Base-by-base conservation (phyloP, 2,113 vertebrate genomes). In the Labeo rohita region DNA sequence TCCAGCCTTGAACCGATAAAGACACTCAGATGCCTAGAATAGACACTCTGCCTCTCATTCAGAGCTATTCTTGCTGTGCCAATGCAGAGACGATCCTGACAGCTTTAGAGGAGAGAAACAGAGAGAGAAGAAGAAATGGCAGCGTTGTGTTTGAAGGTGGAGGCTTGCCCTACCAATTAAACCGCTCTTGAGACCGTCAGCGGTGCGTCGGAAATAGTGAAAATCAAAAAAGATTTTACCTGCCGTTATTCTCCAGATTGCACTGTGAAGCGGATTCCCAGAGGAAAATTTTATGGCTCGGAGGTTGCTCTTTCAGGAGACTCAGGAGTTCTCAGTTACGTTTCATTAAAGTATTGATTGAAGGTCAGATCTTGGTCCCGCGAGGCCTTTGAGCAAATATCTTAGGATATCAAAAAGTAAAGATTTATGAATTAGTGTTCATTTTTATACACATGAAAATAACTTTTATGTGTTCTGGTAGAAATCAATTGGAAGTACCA, bases 41-140 rank as follows among this genome's bases (percentile, higher is more conserved):
- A 82, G 80, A 82, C 43, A 52, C n/a, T 7, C 63, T 50, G 34
- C 45, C 23, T 82, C 63, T 66, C 36, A 65, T 65, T 82, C 23
- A 66, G 63, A 50, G 61, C 80, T 66, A 68, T 82, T 82, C 45
- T 82, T 50, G 45, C 61, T 36, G 23, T 76, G 74, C 49, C 79
- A 66, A 8, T 28, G 47, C 3, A 68, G 47, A 70, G n/a, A 8
- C 10, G 4, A 16, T 34, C 23, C 34, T 83, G 80, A 83, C 66
- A 72, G 66, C 80, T 72, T 36, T 72, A 6, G 47, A 83, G 12
- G 28, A 45, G 50, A 59, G 12, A 83, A 34, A 80, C 2, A 66
- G 59, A 49, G 15, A 11, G 43, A 23, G 59, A 80, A 80, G 56
- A 80, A 52, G 49, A 76, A 52, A 52, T 76, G 47, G n/a, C 47